Base-by-base conservation (phyloP, 2,113 vertebrate species). In the Epinephelus lanceolatus region DNA sequence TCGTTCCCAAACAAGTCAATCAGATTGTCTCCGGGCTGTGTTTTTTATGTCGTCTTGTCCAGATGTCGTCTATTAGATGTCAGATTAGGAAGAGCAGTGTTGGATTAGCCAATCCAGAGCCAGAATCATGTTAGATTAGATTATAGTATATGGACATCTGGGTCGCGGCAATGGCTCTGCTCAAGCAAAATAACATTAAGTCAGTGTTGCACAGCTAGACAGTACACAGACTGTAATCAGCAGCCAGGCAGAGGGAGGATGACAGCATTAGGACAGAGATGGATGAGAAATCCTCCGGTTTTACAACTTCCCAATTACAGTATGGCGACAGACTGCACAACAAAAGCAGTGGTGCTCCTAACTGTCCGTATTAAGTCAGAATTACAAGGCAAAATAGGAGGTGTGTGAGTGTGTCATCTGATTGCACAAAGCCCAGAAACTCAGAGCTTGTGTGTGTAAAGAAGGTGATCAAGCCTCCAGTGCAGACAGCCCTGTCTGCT, bases 51-150 rank as follows among this genome's bases (percentile, higher is more conserved):
- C 37, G n/a, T 80, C 69, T 83, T 56, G 71, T 91, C 88, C 89
- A 94, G 91, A 93, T 92, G 92, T 89, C 71, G 45, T 66, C 91
- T 85, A 90, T 93, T 91, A 93, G 81, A 85, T 49, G 63, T 86
- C 86, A 92, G 92, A 94, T 94, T 94, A 93, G 75, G 73, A 86
- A 76, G 75, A 89, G 89, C 88, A 86, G 86, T 90, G 85, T 88
- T 89, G 93, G 92, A 94, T 94, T 94, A 94, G 93, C 91, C 93
- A 93, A 90, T 93, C 88, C 86, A 63, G 85, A 87, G 91, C 71
- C 86, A 83, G 91, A 91, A 89, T 84, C 82, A 82, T 94, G 14
- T 90, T 84, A 90, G 93, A 94, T 94, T 94, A 93, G 93, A 94
- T 95, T 94, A 94, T 93, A 87, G 67, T 88, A 85, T 86, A 84